These are phyloP conservation scores for Coracias cyanogaster DNA, from an alignment of 2,797 vertebrate species.

Conservation along the genomic window DNA sequence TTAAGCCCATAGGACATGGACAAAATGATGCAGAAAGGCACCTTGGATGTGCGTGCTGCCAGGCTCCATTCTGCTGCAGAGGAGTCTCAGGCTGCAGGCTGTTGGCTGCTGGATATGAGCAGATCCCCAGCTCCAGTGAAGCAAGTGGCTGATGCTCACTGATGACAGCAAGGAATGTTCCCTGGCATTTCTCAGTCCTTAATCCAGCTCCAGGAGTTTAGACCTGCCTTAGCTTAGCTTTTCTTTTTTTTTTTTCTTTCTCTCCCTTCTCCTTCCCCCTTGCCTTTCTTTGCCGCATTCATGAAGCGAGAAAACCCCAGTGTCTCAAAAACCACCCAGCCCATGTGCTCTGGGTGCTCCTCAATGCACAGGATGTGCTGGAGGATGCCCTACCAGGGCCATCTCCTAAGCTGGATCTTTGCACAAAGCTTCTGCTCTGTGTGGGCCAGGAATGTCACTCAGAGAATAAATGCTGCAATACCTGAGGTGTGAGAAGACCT, in stretches of 20 bases:
- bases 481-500: neutral
- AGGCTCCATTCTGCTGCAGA: neutral
- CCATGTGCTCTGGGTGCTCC: neutral
- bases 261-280: too few species aligned
- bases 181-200: neutral
- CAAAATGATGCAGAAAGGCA: neutral
- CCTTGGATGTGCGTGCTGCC: accelerated
- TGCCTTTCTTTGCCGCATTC: neutral
- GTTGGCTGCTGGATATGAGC: neutral
- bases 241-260: accelerated
- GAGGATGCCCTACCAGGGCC: neutral
- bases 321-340: neutral
- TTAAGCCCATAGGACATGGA: neutral
- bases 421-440: neutral
- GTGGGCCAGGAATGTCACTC: constrained; percentile 24
- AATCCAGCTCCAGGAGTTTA: neutral
- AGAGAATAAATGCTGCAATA: neutral
- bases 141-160: neutral
- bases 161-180: constrained; percentile 25
- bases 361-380: neutral
- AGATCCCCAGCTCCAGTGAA: neutral
- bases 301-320: neutral
- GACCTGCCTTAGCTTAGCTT: neutral
- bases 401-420: neutral
- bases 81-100: neutral